Conservation (phyloP, 2,113 vertebrate species). For the Bufo bufo region DNA sequence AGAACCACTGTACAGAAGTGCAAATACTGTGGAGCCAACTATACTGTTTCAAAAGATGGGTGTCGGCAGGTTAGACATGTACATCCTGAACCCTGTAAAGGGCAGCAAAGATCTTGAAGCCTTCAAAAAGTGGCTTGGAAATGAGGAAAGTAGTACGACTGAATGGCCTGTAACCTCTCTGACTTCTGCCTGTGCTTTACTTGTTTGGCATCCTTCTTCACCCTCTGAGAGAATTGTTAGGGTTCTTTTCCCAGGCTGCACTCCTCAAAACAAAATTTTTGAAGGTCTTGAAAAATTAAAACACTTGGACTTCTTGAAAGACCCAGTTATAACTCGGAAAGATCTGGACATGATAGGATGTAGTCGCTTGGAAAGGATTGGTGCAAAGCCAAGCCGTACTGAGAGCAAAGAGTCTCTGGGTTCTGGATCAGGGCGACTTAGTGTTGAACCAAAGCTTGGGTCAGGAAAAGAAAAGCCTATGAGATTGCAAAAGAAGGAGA, state of each 20-base stretch:
- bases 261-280: slow-evolving; percentile 83
- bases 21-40: slow-evolving; percentile 73
- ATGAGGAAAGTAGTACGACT: slow-evolving; percentile 60
- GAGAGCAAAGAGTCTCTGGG: slow-evolving; percentile 88
- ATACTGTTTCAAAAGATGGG: slow-evolving; percentile 96
- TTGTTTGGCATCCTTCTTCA: slow-evolving; percentile 89
- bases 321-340: slow-evolving; percentile 77
- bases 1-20: slow-evolving; percentile 69
- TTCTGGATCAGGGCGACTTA: slow-evolving; percentile 65
- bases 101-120: slow-evolving; percentile 76
- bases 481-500: slow-evolving; percentile 72
- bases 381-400: slow-evolving; percentile 69
- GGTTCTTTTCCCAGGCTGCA: slow-evolving; percentile 88
- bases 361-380: slow-evolving; percentile 64
- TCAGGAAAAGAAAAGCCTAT: slow-evolving; percentile 59
- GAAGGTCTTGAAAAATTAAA: slow-evolving; percentile 88
- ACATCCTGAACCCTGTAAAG: slow-evolving; percentile 82
- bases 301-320: slow-evolving; percentile 85
- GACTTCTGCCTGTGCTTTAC: slow-evolving; percentile 83
- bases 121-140: slow-evolving; percentile 76
- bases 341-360: slow-evolving; percentile 70
- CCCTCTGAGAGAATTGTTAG: slow-evolving; percentile 86
- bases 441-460: slow-evolving; percentile 61
- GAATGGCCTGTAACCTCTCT: slow-evolving; percentile 75
- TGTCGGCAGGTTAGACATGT: slow-evolving; percentile 90